Base-by-base conservation (phyloP, 30 jellyfish, hydroid and myxozoan species). In the Chironex yamaguchii region DNA sequence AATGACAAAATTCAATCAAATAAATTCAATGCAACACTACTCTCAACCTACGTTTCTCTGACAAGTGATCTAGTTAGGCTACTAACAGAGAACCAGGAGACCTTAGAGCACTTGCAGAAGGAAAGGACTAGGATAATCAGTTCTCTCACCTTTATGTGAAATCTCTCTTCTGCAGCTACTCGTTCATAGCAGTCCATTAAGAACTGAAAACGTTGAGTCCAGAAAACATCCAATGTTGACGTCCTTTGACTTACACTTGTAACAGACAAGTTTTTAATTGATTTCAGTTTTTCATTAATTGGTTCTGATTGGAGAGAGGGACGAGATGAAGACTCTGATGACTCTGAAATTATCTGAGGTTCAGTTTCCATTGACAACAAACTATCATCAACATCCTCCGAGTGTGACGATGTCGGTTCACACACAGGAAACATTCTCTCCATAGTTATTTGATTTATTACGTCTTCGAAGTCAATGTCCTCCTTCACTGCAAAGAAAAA, bases 371-470 rank as follows among this genome's bases (percentile, higher is more conserved):
- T 27, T 17, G 33, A 85, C 34, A 88, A 23, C 2, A 68, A 35
- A 4, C 62, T 49, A 34, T 23, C 49, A 12, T 80, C 72, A 22
- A 86, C 52, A n/a, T 82, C 62, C 1, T 49, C 24, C 1, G 30
- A 70, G 50, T 23, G 31, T 26, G 89, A 62, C 29, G 62, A 4
- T 32, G 14, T 26, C 42, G 35, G 54, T 36, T 48, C 69, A 27
- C 87, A 69, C 33, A 84, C 82, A 32, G 82, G 23, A 20, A 94
- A 76, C 21, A 84, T 32, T 49, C 84, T 93, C 31, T 76, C 86
- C 97, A 89, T 94, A 53, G 84, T 13, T 11, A 94, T 72, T 66
- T 94, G 99, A 52, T 94, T 96, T 36, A 94, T 94, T 1, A 94
- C 29, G 62, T 94, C 97, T 34, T 83, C 79, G 35, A 66, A 63